Evolutionary conservation across 2,888 invertebrate species (phyloP), one percentile per base, ranked within the genome.

Genomic region (Megastigmus dorsalis): DNA sequence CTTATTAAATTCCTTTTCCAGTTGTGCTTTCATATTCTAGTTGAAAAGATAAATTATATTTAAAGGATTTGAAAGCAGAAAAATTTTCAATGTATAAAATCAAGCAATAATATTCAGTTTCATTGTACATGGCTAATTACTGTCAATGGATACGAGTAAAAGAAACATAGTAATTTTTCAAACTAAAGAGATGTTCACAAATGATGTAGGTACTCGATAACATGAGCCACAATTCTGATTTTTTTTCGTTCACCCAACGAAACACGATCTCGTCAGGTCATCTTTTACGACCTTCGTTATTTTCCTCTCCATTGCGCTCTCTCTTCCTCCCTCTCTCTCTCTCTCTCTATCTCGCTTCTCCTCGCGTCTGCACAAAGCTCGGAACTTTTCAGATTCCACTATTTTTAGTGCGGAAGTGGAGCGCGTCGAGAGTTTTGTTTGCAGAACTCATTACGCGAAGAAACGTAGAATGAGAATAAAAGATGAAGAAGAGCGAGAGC

Each of bases 361-460:
- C 23, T 7, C 26, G 41, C 13, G 20, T 33, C 23, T 43, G 54
- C 54, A 36, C 57, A 20, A 48, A 23, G 36, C 45, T 36, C 23
- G 33, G 38, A 62, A 62, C 55, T 62, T 60, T 73, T 67, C 55
- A 67, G 45, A 68, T 74, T 65, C 59, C 23, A 28, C 68, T 62
- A 68, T 62, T 74, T 74, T 74, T 59, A 59, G 50, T 57, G 43
- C 26, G 59, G 30, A 74, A 74, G 57, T 74, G 36, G 74, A 59
- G 65, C 74, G 74, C 48, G 74, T 50, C 69, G 59, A 74, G 74
- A 65, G 65, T 69, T 74, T 74, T 57, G 74, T 74, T 74, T 69
- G 74, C 59, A 45, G 57, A 57, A 69, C 69, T 68, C 69, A 65
- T 74, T 74, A 65, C n/a, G 36, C 18, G 59, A 36, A 67, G 57